phyloP scores from a whole-genome alignment of 2,113 vertebrate genomes.

The Podarcis muralis region DNA sequence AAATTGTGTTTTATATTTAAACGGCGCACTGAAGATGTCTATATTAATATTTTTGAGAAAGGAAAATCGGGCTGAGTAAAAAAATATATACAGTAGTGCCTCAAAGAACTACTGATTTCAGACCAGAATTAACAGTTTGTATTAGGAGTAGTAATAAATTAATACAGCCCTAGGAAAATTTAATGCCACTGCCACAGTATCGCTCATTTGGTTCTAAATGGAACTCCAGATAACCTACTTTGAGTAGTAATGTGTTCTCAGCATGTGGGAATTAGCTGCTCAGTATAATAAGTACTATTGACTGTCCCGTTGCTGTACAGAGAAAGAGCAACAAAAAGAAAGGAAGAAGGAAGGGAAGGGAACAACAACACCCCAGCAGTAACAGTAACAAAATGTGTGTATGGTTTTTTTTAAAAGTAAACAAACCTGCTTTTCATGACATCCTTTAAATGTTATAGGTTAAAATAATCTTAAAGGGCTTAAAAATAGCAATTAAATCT shows the following conservation, averaged over 20 bases:
- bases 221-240: constrained; percentile 77
- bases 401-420: constrained; percentile 46
- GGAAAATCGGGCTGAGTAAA: neutral
- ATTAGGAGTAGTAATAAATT: constrained; percentile 76
- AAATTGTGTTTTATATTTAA: neutral
- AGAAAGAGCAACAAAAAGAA: constrained; percentile 67
- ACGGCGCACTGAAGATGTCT: neutral
- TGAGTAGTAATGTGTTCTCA: constrained; percentile 80
- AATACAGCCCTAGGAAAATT: constrained; percentile 75
- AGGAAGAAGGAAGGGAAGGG: neutral
- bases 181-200: constrained; percentile 67
- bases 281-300: constrained; percentile 79
- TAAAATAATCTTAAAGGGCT: constrained; percentile 77
- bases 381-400: constrained; percentile 61
- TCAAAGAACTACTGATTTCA: constrained; percentile 58
- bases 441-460: constrained; percentile 77
- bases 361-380: constrained; percentile 47
- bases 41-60: neutral
- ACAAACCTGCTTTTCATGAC: constrained; percentile 70
- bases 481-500: constrained; percentile 82
- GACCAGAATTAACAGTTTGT: constrained; percentile 73
- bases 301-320: constrained; percentile 72
- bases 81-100: constrained; percentile 13
- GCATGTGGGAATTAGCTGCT: constrained; percentile 83
- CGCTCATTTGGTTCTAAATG: constrained; percentile 73